phyloP scores from a whole-genome alignment of 2,888 invertebrate genomes.

The Chouioia cunea region DNA sequence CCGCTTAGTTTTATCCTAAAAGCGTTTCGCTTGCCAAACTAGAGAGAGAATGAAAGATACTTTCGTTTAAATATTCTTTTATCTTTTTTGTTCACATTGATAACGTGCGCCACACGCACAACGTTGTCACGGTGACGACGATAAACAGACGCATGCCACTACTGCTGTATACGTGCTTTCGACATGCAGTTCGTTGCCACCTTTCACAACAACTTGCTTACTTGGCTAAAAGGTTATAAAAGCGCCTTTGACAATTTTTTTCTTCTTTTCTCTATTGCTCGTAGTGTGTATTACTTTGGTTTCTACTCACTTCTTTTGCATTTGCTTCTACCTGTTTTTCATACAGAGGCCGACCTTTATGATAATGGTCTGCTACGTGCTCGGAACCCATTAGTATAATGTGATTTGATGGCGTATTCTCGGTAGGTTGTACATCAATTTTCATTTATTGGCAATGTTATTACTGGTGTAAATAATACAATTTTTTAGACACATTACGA shows the following conservation, averaged over 20 bases:
- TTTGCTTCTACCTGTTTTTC: no score
- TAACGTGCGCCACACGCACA: background rate
- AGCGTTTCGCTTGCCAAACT: slow-evolving; percentile 42
- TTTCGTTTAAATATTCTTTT: no score
- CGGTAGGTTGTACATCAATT: no score
- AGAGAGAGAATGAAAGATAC: background rate
- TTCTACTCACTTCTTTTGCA: no score
- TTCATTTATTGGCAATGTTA: no score
- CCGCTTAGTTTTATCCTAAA: slow-evolving; percentile 49
- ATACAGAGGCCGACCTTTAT: no score
- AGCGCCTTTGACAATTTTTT: no score
- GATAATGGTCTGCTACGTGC: no score
- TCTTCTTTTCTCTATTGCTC: background rate
- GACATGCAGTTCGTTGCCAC: background rate
- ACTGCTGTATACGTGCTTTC: background rate
- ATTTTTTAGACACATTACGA: no score
- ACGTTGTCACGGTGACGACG: slow-evolving; percentile 35
- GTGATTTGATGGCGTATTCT: no score
- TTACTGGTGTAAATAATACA: no score
- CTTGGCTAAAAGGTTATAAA: background rate
- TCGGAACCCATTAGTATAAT: no score
- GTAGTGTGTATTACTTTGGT: background rate
- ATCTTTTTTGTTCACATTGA: background rate
- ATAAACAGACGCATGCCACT: slow-evolving; percentile 42
- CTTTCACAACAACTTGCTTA: background rate